phyloP scores from a whole-genome alignment of 1,140 invertebrate genomes.

The Archivesica marissinica region DNA sequence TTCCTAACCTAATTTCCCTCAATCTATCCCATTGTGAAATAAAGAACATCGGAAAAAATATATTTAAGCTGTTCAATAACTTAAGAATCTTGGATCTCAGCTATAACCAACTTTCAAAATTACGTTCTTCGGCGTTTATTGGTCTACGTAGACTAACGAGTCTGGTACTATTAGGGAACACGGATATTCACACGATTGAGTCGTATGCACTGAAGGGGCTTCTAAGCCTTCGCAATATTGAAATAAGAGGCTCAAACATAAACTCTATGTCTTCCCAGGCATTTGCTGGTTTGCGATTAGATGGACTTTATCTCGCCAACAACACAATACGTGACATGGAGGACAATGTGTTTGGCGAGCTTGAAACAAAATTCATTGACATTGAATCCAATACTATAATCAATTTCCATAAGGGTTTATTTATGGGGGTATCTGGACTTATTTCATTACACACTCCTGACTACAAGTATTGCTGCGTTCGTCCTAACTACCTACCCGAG shows the following conservation, averaged over 20 bases:
- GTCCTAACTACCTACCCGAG: constrained; percentile 33
- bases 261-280: background rate
- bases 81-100: background rate
- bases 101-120: background rate
- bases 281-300: background rate
- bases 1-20: background rate
- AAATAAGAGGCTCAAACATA: background rate
- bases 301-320: background rate
- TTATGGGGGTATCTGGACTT: constrained; percentile 57
- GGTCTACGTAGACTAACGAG: background rate
- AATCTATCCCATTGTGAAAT: background rate
- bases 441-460: constrained; percentile 58
- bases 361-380: constrained; percentile 30
- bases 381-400: constrained; percentile 57
- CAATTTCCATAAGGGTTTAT: constrained; percentile 51
- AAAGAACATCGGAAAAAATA: background rate
- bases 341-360: background rate
- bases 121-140: background rate
- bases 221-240: background rate
- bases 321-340: constrained; percentile 8
- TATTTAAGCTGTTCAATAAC: background rate
- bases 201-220: background rate
- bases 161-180: background rate
- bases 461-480: constrained; percentile 70
- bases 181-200: background rate